Conservation (phyloP, 2,888 invertebrate species). For the Scaptomyza reducta region DNA sequence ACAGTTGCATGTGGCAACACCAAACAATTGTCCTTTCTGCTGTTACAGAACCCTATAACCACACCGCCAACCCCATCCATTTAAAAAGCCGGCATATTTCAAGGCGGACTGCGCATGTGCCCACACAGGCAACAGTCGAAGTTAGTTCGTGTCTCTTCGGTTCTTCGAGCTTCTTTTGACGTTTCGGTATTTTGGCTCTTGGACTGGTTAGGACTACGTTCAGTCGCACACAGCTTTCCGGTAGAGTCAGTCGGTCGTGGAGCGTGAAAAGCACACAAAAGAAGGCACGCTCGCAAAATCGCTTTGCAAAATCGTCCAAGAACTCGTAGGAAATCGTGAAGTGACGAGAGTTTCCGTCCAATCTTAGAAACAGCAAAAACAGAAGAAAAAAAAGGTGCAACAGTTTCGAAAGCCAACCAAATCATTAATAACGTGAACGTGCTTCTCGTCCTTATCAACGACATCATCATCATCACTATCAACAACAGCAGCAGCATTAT, state of each 20-base stretch:
- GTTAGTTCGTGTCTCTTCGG: constrained; percentile 4
- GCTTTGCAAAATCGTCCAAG: constrained; percentile 7
- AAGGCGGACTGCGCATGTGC: constrained; percentile 64
- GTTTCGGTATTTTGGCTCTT: constrained; percentile 7
- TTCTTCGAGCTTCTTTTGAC: constrained; percentile 10
- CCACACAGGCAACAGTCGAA: constrained; percentile 55
- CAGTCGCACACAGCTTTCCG: constrained; percentile 64
- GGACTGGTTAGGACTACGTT: constrained; percentile 21
- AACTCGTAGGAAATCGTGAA: constrained; percentile 24
- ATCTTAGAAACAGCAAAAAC: constrained; percentile 18
- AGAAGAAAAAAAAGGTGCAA: constrained; percentile 11
- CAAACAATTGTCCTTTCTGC: constrained; percentile 73
- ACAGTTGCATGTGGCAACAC: constrained; percentile 66
- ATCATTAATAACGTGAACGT: constrained; percentile 61
- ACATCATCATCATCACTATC: constrained; percentile 20
- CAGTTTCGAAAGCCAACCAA: constrained; percentile 33
- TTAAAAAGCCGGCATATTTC: constrained; percentile 36
- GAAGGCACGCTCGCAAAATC: constrained; percentile 12
- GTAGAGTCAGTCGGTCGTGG: constrained; percentile 51
- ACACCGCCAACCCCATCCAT: neutral
- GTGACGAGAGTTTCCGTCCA: constrained; percentile 57
- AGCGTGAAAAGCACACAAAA: constrained; percentile 21
- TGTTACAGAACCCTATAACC: constrained; percentile 25
- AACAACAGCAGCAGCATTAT: constrained; percentile 11
- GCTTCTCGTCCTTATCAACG: constrained; percentile 5